Conservation (phyloP, 1,140 invertebrate genomes). For the Papilio helenus region DNA sequence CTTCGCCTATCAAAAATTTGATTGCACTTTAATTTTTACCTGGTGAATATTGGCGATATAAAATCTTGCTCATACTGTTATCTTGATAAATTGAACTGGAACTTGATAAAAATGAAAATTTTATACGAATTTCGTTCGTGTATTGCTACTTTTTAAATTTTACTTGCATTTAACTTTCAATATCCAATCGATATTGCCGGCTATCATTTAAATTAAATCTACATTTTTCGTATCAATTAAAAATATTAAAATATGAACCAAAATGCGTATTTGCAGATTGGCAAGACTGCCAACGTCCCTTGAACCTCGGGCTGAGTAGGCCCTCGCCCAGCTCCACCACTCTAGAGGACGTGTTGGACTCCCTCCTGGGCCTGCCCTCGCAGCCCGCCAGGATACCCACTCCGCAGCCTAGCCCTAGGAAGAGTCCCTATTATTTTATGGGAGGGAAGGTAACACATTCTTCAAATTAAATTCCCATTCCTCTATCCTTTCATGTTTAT, state of each 20-base stretch:
- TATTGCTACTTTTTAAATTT: no score
- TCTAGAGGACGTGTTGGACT: constrained; percentile 96
- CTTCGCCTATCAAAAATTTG: neutral
- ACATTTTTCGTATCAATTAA: neutral
- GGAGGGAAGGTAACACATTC: constrained; percentile 86
- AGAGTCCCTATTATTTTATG: constrained; percentile 85
- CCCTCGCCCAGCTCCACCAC: constrained; percentile 92
- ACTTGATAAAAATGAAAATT: neutral
- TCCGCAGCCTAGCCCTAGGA: constrained; percentile 85
- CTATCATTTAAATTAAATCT: neutral
- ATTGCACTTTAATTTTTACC: neutral
- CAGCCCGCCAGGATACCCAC: constrained; percentile 86
- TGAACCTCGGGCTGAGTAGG: constrained; percentile 74
- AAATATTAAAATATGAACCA: neutral
- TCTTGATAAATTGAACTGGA: neutral
- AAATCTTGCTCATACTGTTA: neutral
- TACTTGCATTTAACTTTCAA: neutral
- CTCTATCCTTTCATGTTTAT: neutral
- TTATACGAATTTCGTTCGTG: neutral
- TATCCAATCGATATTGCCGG: neutral
- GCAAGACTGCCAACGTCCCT: constrained; percentile 76
- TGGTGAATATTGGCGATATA: neutral
- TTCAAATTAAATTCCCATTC: neutral
- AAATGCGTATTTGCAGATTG: constrained; percentile 68
- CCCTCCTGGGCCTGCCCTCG: constrained; percentile 92